phyloP scores from a whole-genome alignment of 2,888 invertebrate genomes.

The Emmelina monodactyla region DNA sequence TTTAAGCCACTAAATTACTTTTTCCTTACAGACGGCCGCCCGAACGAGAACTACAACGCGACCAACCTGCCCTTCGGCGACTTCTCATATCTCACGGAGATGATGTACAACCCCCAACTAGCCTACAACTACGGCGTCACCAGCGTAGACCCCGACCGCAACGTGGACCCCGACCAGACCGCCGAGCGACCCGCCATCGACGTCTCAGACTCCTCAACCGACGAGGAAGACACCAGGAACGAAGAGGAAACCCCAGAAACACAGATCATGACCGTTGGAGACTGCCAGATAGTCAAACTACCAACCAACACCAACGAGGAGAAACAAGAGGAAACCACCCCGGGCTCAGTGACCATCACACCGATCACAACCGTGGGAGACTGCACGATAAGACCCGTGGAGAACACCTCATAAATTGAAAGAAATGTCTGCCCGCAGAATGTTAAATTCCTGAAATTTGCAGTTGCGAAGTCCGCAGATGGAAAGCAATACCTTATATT shows the following conservation, averaged over 20 bases:
- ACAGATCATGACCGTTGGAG: slow-evolving; percentile 59
- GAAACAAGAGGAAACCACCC: slow-evolving; percentile 30
- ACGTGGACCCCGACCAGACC: slow-evolving; percentile 34
- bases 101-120: slow-evolving; percentile 50
- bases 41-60: slow-evolving; percentile 63
- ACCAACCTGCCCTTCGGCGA: slow-evolving; percentile 63
- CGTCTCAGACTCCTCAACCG: slow-evolving; percentile 47
- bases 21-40: slow-evolving; percentile 42
- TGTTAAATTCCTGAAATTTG: slow-evolving; percentile 4
- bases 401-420: slow-evolving; percentile 39
- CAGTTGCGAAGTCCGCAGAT: neutral
- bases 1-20: too few species aligned
- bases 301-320: slow-evolving; percentile 34
- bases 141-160: slow-evolving; percentile 41
- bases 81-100: slow-evolving; percentile 61
- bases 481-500: neutral
- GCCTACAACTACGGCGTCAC: slow-evolving; percentile 42
- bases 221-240: slow-evolving; percentile 40
- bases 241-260: slow-evolving; percentile 48
- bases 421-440: slow-evolving; percentile 31
- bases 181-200: slow-evolving; percentile 49
- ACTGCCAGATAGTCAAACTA: slow-evolving; percentile 59
- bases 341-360: slow-evolving; percentile 51
- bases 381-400: slow-evolving; percentile 56
- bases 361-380: slow-evolving; percentile 57